phyloP scores from a whole-genome alignment of 2,797 vertebrate genomes.

The Petrocephalus sullivani region DNA sequence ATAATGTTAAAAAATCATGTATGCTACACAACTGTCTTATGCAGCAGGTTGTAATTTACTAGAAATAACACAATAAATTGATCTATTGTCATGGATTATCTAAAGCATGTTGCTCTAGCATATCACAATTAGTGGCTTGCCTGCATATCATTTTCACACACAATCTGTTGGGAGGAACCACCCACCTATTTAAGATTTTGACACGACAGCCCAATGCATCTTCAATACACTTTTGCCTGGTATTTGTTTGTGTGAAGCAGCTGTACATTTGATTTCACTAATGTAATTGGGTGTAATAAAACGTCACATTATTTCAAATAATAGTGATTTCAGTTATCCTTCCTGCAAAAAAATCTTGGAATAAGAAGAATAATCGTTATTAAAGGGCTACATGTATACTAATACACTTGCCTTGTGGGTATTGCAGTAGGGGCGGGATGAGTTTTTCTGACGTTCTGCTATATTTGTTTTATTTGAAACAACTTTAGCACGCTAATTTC shows the following conservation, averaged over 20 bases:
- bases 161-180: not conserved
- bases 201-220: not conserved
- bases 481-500: not conserved
- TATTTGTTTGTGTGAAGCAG: conserved; percentile 27
- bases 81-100: not conserved
- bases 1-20: not conserved
- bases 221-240: not conserved
- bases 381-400: not conserved
- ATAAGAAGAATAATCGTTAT: not conserved
- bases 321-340: not conserved
- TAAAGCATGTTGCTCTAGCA: not conserved
- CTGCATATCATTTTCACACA: not conserved
- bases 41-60: not conserved
- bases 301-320: conserved; percentile 28
- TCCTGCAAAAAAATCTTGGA: conserved; percentile 26
- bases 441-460: not conserved
- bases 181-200: conserved; percentile 10
- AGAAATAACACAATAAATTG: not conserved
- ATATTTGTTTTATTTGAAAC: conserved; percentile 2
- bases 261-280: conserved; percentile 38
- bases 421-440: not conserved
- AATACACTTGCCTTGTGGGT: not conserved
- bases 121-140: not conserved
- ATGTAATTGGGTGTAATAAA: conserved; percentile 42
- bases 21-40: not conserved